Base-by-base conservation (phyloP, 2,888 invertebrate species). In the Crocallis elinguaria region DNA sequence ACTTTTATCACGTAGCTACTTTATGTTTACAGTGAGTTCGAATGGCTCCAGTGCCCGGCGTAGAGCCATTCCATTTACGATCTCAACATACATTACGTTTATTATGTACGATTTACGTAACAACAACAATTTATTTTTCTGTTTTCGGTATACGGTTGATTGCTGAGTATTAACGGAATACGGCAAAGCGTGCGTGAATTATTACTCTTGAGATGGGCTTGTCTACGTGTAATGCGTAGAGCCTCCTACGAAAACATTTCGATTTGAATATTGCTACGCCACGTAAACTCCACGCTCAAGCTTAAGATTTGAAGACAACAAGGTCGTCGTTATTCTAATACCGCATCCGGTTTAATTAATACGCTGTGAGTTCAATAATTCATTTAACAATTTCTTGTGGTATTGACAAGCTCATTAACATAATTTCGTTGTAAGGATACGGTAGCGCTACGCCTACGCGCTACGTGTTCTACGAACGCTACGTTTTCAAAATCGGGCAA, bases 41-140 rank as follows among this genome's bases (percentile, higher is more conserved):
- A 58, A 57, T 55, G 45, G 62, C 58, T 37, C 25, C 33, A 59
- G 58, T 57, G 60, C 57, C 58, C 52, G 46, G 41, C 51, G 44
- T 60, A 56, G 42, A 55, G 42, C 63, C 62, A 66, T 71, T 67
- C 45, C 53, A 57, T 69, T 69, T 66, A 71, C 70, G 70, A 69
- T 65, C 55, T 56, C 51, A 57, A 58, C 62, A 63, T 64, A 62
- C 66, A 68, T 72, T 72, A 66, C 51, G 57, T 70, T 73, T 74
- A 74, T 72, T 69, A 65, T 63, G 45, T 58, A 49, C 65, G 63
- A 73, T 74, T 73, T 70, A 65, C 58, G 63, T 69, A 72, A 72
- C 63, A 67, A 64, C 67, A 57, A 62, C 63, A 56, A 67, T 73
- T 67, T 71, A 66, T 70, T 66, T 65, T 60, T 58, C 54, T 56